Evolutionary conservation across 2,888 invertebrate genomes (phyloP), one percentile per base, ranked within the genome.

Genomic region (Pseudolycoriella hygida): DNA sequence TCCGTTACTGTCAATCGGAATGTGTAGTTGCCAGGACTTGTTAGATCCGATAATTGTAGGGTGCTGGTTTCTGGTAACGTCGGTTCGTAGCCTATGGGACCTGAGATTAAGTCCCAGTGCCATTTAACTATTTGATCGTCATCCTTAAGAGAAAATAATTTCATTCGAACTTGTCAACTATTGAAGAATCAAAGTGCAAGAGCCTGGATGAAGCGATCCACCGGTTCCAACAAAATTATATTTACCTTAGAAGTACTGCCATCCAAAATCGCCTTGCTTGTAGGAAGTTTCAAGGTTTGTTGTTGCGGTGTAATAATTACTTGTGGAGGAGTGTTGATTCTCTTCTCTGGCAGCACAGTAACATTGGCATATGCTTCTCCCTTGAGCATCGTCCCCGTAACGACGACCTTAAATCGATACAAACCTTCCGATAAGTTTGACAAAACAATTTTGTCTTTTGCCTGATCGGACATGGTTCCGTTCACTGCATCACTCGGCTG

Each of bases 1-100:
- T 94, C 94, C 50, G 86, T 88, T 0, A 94, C 88, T 0, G 90
- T 93, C 49, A 94, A 67, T 61, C 82, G 85, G 60, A 89, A 88
- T 0, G 84, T 86, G 56, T 89, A 90, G 63, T 87, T 88, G 48
- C 94, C 94, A 0, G 92, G 84, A 44, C 80, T 78, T 40, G 73
- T 76, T 8, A 94, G 72, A 62, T 89, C 85, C 50, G 82, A 81
- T 32, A 94, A 65, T 50, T 87, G 84, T 12, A 94, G 67, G 1
- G 89, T 92, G 2, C 85, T 78, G 0, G 78, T 79, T 51, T 88
- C 85, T 49, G 79, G 73, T 20, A 87, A 62, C 44, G 77, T 77
- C 0, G 88, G 82, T 55, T 86, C 80, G 63, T 88, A 90, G 17
- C 85, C 85, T 48, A 83, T 71, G 1, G 94, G 94, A 0, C 89